These are phyloP conservation scores for Bombus vancouverensis DNA, from an alignment of 1,140 invertebrate genomes.

Conservation along the genomic window DNA sequence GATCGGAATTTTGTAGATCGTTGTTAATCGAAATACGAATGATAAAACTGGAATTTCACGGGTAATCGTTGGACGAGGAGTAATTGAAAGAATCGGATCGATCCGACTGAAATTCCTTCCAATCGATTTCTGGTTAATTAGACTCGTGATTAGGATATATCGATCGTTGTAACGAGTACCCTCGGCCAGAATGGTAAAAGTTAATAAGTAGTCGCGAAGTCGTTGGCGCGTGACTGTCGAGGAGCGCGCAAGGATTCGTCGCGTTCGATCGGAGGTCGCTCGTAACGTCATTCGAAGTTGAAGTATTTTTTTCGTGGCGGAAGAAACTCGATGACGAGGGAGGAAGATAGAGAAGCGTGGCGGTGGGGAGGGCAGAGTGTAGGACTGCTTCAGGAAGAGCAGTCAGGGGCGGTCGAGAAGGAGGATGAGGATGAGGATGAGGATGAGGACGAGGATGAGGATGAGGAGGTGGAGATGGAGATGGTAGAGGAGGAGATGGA, in stretches of 20 bases:
- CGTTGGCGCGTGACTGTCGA: background rate
- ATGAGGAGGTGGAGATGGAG: conserved; percentile 25
- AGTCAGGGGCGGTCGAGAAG: conserved; percentile 65
- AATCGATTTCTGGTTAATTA: background rate
- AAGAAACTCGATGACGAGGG: conserved; percentile 64
- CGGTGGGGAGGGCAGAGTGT: background rate
- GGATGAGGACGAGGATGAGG: conserved; percentile 40
- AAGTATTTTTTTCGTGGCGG: conserved; percentile 66
- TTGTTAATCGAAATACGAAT: background rate
- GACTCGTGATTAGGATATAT: background rate
- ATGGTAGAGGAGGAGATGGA: background rate
- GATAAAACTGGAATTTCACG: background rate
- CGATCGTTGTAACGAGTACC: background rate
- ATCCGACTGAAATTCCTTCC: background rate
- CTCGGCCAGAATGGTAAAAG: background rate
- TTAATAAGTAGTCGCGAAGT: background rate
- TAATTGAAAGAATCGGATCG: background rate
- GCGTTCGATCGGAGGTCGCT: conserved; percentile 1
- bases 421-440: conserved; percentile 54
- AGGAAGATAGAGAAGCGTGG: conserved; percentile 43
- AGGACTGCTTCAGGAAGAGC: conserved; percentile 64
- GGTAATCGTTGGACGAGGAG: background rate
- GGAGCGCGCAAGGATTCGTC: background rate
- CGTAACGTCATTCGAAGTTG: conserved; percentile 35
- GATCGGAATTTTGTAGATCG: background rate